phyloP scores from a whole-genome alignment of 2,797 vertebrate species.

The Clarias laeviceps region DNA sequence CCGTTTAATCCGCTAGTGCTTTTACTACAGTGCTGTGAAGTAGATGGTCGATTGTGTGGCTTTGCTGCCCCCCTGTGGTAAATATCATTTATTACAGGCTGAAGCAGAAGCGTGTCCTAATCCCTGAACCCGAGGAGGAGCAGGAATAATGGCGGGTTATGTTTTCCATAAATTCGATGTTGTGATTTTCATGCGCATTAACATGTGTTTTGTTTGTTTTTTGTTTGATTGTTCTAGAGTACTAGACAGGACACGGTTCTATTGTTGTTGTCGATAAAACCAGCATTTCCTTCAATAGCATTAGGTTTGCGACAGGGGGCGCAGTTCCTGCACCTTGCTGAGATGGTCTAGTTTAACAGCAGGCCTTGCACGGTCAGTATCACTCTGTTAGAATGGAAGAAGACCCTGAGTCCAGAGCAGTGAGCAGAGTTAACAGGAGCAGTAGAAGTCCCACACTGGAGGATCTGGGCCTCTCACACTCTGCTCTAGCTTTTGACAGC shows the following conservation, averaged over 20 bases:
- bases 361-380: constrained; percentile 4
- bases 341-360: not conserved
- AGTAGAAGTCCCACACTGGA: constrained; percentile 46
- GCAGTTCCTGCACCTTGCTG: not conserved
- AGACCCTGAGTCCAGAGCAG: constrained; percentile 45
- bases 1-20: not conserved
- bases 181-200: not conserved
- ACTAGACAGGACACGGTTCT: not conserved
- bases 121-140: not conserved
- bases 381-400: constrained; percentile 67
- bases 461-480: constrained; percentile 60
- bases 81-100: not conserved
- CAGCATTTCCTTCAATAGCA: not conserved
- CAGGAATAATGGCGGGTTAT: not conserved
- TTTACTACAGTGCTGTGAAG: not conserved
- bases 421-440: constrained; percentile 41
- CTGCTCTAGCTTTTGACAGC: constrained; percentile 69
- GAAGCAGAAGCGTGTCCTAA: not conserved
- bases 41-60: constrained; percentile 31
- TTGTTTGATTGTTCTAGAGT: not conserved
- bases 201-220: not conserved
- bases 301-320: constrained; percentile 15
- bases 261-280: not conserved
- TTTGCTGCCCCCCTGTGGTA: constrained; percentile 71
- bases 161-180: not conserved